Evolutionary conservation across 2,113 vertebrate genomes (phyloP).

Genomic region (Hippocampus barbouri): DNA sequence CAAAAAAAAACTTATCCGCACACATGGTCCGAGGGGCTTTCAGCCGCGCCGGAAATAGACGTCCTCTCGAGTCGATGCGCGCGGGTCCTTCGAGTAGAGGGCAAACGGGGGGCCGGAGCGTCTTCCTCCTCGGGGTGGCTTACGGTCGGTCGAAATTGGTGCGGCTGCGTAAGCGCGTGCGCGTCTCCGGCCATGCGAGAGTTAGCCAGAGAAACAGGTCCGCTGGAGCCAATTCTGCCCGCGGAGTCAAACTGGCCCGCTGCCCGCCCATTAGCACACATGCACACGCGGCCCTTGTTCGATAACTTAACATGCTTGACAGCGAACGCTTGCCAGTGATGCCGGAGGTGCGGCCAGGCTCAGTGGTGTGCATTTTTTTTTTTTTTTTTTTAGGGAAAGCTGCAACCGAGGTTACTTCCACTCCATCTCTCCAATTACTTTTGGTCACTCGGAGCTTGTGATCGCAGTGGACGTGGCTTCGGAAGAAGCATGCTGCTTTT

Average conservation of each 20-base stretch:
- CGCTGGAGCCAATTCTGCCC: constrained; percentile 61
- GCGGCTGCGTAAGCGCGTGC: constrained; percentile 4
- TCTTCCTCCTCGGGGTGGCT: constrained; percentile 29
- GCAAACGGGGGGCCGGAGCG: constrained; percentile 34
- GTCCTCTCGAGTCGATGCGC: constrained; percentile 31
- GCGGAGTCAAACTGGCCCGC: constrained; percentile 51
- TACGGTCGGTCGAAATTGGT: background rate
- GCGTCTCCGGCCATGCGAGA: constrained; percentile 55
- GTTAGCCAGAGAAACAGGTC: constrained; percentile 59
- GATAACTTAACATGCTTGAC: constrained; percentile 54
- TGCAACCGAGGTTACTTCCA: constrained; percentile 48
- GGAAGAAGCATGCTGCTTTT: constrained; percentile 41
- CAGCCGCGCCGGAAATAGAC: constrained; percentile 31
- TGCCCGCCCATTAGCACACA: constrained; percentile 57
- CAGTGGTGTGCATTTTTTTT: constrained; percentile 31
- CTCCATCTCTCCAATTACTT: constrained; percentile 63
- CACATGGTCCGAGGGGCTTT: constrained; percentile 21
- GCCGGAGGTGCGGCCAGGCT: constrained; percentile 41
- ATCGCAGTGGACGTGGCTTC: constrained; percentile 50
- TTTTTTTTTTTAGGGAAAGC: constrained; percentile 39
- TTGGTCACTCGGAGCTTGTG: constrained; percentile 57
- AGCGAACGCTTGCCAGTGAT: constrained; percentile 32
- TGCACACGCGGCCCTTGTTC: constrained; percentile 34
- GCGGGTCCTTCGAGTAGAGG: constrained; percentile 44
- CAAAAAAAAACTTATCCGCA: constrained; percentile 28